Evolutionary conservation across 2,113 vertebrate species (phyloP), one percentile per base, ranked within the genome.

Genomic region (Neoarius graeffei): DNA sequence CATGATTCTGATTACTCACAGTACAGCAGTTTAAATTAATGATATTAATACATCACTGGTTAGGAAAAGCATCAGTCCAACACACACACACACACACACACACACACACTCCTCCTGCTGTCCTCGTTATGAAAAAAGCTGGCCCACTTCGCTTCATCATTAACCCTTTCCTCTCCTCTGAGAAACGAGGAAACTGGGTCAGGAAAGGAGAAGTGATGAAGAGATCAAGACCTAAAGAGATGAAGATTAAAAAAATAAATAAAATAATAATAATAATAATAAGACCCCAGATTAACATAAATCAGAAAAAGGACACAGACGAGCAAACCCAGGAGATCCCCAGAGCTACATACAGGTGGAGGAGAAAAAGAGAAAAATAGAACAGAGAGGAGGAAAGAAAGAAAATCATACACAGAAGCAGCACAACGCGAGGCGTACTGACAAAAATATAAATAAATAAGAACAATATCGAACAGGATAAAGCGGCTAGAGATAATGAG

Each of bases 91-190:
- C 48, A 27, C 83, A 35, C 81, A 82, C 80, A 60, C 80, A 82
- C 79, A 25, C 81, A 66, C 81, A 82, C 59, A 64, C 54, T 23
- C 80, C 88, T 86, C 87, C 89, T 62, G 57, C 27, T 92, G 91
- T 93, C 93, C 92, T 94, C 90, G 89, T 94, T 94, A 93, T 92
- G 92, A 90, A 91, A 93, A 92, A 93, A 92, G 92, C 86, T 91
- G 94, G 92, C 94, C 92, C 86, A 95, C 87, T 94, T 94, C 92
- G 93, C 92, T 92, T 87, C 85, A 57, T 86, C 84, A 84, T 94
- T 91, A 95, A 92, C 93, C 89, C 92, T 88, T 93, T 79, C 76
- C 85, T 92, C 88, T 91, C 90, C 60, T 27, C 81, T 27, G 83
- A 91, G 90, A 89, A 84, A 88, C 79, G 86, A 54, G 76, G 76